Conservation (phyloP, 2,888 invertebrate genomes). For the Pachymerium ferrugineum region DNA sequence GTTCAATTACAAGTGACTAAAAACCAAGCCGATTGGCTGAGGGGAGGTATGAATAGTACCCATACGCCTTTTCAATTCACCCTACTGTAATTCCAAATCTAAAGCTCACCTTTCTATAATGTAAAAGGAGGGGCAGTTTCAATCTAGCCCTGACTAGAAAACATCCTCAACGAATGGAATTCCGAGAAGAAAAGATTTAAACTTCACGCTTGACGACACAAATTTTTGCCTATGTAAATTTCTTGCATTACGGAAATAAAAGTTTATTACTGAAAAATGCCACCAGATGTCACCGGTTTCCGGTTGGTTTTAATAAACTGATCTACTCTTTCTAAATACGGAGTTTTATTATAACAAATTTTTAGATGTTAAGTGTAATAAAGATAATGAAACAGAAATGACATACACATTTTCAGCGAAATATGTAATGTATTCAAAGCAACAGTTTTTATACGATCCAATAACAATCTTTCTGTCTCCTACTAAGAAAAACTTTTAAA, state of each 20-base stretch:
- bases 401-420: neutral
- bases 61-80: neutral
- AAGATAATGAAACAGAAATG: neutral
- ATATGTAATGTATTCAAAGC: neutral
- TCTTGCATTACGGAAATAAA: no score
- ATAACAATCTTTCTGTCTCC: neutral
- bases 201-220: no score
- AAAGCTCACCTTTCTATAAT: conserved; percentile 11
- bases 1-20: conserved; percentile 27
- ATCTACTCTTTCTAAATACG: neutral
- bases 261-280: no score
- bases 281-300: no score
- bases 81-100: conserved; percentile 3
- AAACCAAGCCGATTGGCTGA: conserved; percentile 15
- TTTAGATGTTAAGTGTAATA: conserved; percentile 11
- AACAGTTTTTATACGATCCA: neutral
- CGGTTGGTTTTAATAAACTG: no score
- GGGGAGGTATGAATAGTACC: neutral
- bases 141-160: neutral
- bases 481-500: no score
- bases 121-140: neutral
- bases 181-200: no score
- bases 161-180: neutral
- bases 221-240: no score
- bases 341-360: conserved; percentile 13